Percentiles rank a stretch among this genome's conserved stretches.
Conservation (phyloP, 2,888 invertebrate genomes). For the Nowickia ferox region DNA sequence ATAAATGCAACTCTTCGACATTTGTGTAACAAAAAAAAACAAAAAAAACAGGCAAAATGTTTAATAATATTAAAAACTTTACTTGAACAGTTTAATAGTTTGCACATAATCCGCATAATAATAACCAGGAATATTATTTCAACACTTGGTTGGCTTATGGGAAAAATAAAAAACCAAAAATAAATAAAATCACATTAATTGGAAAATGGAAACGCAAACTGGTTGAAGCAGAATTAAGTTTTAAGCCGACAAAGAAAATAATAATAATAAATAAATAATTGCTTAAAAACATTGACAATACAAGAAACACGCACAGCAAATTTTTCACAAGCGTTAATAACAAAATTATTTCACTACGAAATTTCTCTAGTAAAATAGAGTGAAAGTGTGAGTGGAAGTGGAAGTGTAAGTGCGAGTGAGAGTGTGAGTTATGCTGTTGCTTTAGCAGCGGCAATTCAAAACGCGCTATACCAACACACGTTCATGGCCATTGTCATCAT, state of each 20-base stretch:
- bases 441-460: neutral
- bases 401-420: neutral
- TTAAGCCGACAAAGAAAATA: conserved; percentile 21
- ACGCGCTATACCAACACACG: neutral
- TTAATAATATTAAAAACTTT: conserved; percentile 52
- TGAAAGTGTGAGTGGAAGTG: neutral
- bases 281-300: neutral
- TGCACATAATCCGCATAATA: neutral
- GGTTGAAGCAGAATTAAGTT: conserved; percentile 22
- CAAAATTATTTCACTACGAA: neutral
- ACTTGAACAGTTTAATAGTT: conserved; percentile 21
- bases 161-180: neutral
- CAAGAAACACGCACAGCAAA: conserved; percentile 12
- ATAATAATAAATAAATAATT: conserved; percentile 1
- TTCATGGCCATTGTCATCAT: neutral
- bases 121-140: neutral
- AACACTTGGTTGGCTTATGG: neutral
- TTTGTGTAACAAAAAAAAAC: conserved; percentile 1
- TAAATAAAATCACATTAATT: neutral
- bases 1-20: conserved; percentile 15
- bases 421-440: neutral
- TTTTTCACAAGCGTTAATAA: conserved; percentile 2
- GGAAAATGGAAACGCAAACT: conserved; percentile 6
- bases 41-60: conserved; percentile 25
- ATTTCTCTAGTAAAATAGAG: neutral